Evolutionary conservation across 2,113 vertebrate genomes (phyloP).

Genomic region (Upupa epops): DNA sequence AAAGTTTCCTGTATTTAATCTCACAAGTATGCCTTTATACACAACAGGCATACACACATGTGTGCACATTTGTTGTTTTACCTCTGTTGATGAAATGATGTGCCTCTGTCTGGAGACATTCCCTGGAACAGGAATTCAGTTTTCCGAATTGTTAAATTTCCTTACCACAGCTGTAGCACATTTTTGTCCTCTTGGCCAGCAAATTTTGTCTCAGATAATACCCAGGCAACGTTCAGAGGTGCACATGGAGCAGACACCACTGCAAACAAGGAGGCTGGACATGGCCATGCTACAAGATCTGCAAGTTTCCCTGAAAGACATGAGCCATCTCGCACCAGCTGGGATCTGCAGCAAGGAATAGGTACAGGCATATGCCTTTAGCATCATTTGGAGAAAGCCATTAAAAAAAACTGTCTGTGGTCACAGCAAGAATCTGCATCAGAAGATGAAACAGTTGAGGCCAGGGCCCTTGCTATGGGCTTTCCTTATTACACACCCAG

Average conservation of each 20-base stretch:
- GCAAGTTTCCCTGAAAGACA: background rate
- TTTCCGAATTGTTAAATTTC: background rate
- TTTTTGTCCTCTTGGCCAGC: background rate
- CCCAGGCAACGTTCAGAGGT: background rate
- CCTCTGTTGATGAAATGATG: background rate
- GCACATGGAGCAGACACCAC: background rate
- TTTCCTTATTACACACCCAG: accelerated
- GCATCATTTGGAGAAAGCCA: background rate
- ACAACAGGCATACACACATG: background rate
- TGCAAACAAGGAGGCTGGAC: background rate
- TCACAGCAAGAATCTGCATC: background rate
- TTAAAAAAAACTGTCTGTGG: background rate
- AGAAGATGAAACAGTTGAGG: accelerated
- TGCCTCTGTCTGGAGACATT: background rate
- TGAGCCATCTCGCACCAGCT: background rate
- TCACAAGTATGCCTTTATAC: background rate
- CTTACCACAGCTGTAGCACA: background rate
- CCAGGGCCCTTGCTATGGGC: accelerated
- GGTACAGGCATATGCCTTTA: background rate
- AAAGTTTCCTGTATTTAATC: background rate
- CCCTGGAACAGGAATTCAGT: background rate
- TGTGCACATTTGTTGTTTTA: background rate
- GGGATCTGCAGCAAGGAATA: background rate
- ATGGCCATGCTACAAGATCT: accelerated
- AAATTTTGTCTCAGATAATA: background rate